These are phyloP conservation scores for Lycaon pictus DNA, from an alignment of 2,113 vertebrate genomes.

Conservation along the genomic window DNA sequence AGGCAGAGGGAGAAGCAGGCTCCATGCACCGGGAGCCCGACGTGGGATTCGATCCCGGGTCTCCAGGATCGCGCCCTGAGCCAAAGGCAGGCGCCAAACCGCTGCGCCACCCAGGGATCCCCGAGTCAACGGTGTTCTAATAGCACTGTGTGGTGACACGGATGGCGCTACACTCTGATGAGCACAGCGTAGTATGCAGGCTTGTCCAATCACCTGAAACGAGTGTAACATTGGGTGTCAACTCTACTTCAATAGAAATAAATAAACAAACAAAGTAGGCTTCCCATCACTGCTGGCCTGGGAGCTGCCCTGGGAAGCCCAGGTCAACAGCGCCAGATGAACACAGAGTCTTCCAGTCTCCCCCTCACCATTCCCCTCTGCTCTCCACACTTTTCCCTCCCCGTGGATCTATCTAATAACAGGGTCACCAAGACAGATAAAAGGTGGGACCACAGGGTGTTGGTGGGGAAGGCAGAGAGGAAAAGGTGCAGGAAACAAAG, in stretches of 20 bases:
- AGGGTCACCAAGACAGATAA: background rate
- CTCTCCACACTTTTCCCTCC: background rate
- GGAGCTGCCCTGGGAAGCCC: background rate
- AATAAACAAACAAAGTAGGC: background rate
- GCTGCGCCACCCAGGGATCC: too few relatives aligned
- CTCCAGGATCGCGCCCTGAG: too few relatives aligned
- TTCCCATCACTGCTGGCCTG: background rate
- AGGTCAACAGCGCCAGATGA: background rate
- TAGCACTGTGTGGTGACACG: background rate
- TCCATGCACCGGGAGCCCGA: too few relatives aligned
- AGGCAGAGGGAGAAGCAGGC: too few relatives aligned
- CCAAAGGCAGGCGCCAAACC: too few relatives aligned
- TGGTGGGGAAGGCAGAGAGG: background rate
- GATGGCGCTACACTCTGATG: background rate
- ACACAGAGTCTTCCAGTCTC: background rate
- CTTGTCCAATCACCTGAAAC: background rate
- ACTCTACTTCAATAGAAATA: background rate
- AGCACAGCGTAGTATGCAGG: background rate
- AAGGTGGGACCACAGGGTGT: too few relatives aligned
- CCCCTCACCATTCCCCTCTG: background rate
- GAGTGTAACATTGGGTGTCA: background rate
- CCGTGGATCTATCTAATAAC: background rate
- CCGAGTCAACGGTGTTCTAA: background rate
- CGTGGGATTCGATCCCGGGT: too few relatives aligned
- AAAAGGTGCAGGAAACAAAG: background rate